These are phyloP conservation scores for Hydrotaea cyrtoneurina DNA, from an alignment of 2,888 invertebrate genomes.

Conservation along the genomic window DNA sequence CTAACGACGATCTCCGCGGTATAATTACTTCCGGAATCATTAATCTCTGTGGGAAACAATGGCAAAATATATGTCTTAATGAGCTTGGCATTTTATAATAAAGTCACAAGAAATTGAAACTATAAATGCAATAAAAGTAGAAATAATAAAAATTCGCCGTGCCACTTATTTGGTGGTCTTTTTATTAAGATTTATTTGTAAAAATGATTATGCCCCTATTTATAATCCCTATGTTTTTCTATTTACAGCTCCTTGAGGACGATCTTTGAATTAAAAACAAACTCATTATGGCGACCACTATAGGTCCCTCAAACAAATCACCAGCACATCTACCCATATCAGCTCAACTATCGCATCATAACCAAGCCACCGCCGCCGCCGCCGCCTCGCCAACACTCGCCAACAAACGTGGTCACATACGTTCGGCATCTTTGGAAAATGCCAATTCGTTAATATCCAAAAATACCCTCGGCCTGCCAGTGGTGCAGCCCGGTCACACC, in stretches of 20 bases:
- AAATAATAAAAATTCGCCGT: no score
- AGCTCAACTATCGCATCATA: slow-evolving; percentile 41
- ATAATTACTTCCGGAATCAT: not conserved
- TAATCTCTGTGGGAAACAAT: not conserved
- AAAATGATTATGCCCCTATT: no score
- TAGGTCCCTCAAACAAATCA: slow-evolving; percentile 11
- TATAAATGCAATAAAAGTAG: no score
- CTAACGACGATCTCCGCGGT: no score
- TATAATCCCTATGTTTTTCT: not conserved
- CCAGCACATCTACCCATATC: slow-evolving; percentile 25
- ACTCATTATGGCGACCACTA: slow-evolving; percentile 49
- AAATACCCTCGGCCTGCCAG: slow-evolving; percentile 76
- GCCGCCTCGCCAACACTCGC: slow-evolving; percentile 65
- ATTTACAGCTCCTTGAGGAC: not conserved
- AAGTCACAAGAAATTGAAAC: no score
- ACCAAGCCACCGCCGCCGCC: not conserved
- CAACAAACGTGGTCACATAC: slow-evolving; percentile 79
- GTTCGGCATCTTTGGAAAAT: slow-evolving; percentile 79
- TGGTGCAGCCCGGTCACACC: slow-evolving; percentile 70
- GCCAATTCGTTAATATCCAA: slow-evolving; percentile 73
- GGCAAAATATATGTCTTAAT: no score
- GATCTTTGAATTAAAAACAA: not conserved
- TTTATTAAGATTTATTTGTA: no score
- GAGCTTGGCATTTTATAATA: no score
- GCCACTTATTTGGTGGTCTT: no score